Conservation (phyloP, 2,113 vertebrate genomes). For the Melospiza georgiana region DNA sequence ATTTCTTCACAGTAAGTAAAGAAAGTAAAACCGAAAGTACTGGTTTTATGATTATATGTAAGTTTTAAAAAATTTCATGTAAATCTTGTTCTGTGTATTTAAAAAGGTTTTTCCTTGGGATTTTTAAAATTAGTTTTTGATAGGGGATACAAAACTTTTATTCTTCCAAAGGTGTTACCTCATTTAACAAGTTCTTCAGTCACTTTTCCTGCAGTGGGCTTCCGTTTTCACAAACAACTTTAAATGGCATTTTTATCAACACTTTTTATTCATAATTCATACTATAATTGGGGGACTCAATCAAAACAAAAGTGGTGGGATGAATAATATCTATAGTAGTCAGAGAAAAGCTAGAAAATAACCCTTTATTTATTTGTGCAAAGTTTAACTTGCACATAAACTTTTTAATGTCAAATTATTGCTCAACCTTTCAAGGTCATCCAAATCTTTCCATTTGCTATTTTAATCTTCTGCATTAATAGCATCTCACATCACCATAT, state of each 20-base stretch:
- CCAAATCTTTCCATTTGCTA: neutral
- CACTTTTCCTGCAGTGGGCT: neutral
- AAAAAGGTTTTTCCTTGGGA: neutral
- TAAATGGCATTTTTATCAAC: neutral
- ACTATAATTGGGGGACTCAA: neutral
- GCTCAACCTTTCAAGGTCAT: neutral
- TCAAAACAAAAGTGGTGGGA: neutral
- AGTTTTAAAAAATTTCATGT: fast-evolving
- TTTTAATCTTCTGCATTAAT: neutral
- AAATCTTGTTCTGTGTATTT: neutral
- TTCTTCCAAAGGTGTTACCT: neutral
- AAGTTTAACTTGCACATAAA: neutral
- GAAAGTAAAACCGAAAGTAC: neutral
- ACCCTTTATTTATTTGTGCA: neutral
- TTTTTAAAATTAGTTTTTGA: neutral
- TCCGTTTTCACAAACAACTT: neutral
- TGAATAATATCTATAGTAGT: neutral
- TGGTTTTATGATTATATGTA: neutral
- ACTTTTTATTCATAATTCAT: neutral
- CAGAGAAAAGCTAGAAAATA: neutral
- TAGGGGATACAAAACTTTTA: neutral
- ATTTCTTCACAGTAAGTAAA: neutral
- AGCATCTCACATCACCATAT: neutral
- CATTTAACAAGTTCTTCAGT: neutral
- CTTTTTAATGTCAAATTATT: neutral